These are phyloP conservation scores for Azemiops feae DNA, from an alignment of 2,113 vertebrate species.

Conservation along the genomic window DNA sequence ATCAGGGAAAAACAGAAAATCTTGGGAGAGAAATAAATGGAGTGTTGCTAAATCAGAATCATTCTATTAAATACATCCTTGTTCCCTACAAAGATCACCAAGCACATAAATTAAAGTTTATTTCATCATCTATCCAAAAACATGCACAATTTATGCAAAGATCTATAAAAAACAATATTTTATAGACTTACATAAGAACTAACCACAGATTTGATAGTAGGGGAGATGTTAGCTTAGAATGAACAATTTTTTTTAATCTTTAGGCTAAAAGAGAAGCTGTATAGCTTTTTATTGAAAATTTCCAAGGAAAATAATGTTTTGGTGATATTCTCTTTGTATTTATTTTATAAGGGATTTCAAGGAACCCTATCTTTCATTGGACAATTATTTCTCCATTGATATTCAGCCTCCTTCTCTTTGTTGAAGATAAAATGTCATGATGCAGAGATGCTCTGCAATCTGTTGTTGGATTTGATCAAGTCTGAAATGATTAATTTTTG, in stretches of 20 bases:
- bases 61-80: neutral
- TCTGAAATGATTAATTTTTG: conserved; percentile 41
- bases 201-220: neutral
- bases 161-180: neutral
- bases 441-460: conserved; percentile 16
- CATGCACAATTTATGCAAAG: neutral
- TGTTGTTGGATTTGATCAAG: conserved; percentile 52
- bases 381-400: neutral
- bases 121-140: neutral
- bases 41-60: neutral
- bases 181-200: neutral
- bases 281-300: neutral
- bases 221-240: neutral
- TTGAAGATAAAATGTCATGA: neutral
- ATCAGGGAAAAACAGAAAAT: neutral
- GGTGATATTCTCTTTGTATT: neutral
- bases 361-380: neutral
- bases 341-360: neutral
- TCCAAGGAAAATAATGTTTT: neutral
- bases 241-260: neutral
- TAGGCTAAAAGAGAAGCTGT: neutral
- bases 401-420: neutral
- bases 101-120: neutral
- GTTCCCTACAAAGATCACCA: neutral
- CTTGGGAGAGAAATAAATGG: neutral